Evolutionary conservation across 2,797 vertebrate species (phyloP).

Genomic region (Emydoidea blandingii): DNA sequence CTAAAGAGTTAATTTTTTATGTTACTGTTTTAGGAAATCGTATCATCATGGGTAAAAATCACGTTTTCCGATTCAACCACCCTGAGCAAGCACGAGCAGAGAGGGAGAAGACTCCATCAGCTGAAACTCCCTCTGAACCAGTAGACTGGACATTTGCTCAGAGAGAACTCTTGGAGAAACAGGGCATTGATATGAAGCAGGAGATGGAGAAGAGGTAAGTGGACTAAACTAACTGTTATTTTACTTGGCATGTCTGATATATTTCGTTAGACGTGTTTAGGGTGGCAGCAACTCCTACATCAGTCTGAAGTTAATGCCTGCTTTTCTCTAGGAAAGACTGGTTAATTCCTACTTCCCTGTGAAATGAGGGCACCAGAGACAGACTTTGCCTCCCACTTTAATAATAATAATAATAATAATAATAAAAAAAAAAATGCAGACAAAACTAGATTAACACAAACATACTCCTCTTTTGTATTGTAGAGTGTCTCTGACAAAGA

Average conservation of each 20-base stretch:
- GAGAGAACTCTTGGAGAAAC: constrained; percentile 97
- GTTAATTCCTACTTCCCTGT: background rate
- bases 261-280: background rate
- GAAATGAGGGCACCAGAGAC: background rate
- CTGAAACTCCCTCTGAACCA: constrained; percentile 97
- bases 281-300: background rate
- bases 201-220: constrained; percentile 99
- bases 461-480: background rate
- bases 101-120: constrained; percentile 95
- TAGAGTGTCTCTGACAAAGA: background rate
- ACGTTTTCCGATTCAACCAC: constrained; percentile 98
- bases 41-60: constrained; percentile 99
- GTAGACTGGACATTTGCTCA: constrained; percentile 99
- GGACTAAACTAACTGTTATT: background rate
- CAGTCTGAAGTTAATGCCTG: background rate
- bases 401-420: too few species aligned
- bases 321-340: background rate
- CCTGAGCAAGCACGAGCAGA: constrained; percentile 98
- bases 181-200: constrained; percentile 99
- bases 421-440: background rate
- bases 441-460: background rate
- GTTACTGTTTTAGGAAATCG: constrained; percentile 89
- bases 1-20: constrained; percentile 24
- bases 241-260: background rate
- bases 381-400: background rate